Evolutionary conservation across 2,113 vertebrate species (phyloP).

Genomic region (Osmerus mordax): DNA sequence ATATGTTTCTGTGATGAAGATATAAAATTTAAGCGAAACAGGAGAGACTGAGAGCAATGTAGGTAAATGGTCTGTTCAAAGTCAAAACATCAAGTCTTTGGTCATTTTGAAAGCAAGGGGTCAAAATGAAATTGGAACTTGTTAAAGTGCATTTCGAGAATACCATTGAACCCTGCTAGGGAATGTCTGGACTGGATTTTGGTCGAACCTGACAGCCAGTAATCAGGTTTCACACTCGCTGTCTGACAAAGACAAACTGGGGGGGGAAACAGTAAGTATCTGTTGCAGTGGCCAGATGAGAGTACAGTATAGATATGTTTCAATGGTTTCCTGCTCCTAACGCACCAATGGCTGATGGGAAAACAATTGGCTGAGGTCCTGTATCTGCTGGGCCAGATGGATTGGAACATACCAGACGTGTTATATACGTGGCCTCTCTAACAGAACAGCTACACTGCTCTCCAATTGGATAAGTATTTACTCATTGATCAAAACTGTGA

Average conservation of each 20-base stretch:
- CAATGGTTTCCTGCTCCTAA: constrained; percentile 4
- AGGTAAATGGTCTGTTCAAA: constrained; percentile 18
- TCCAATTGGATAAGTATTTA: background rate
- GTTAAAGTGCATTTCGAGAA: constrained; percentile 55
- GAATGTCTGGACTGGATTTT: constrained; percentile 49
- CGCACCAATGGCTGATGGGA: background rate
- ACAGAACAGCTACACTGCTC: background rate
- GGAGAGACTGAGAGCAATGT: constrained; percentile 6
- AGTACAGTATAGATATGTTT: constrained; percentile 8
- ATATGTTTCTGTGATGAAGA: constrained; percentile 16
- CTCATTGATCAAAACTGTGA: too few relatives aligned
- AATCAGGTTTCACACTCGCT: constrained; percentile 34
- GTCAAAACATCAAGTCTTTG: constrained; percentile 55
- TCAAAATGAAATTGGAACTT: constrained; percentile 32
- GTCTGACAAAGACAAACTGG: constrained; percentile 20
- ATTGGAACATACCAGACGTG: background rate
- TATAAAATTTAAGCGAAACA: background rate
- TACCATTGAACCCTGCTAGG: constrained; percentile 23
- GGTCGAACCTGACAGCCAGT: constrained; percentile 21
- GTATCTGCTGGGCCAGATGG: background rate
- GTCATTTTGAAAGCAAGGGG: constrained; percentile 45
- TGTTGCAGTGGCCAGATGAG: constrained; percentile 13
- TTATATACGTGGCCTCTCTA: constrained; percentile 4
- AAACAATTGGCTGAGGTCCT: background rate
- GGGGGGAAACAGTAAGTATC: background rate